Base-by-base conservation (phyloP, 2,797 vertebrate species). In the Tarsius wallacei region DNA sequence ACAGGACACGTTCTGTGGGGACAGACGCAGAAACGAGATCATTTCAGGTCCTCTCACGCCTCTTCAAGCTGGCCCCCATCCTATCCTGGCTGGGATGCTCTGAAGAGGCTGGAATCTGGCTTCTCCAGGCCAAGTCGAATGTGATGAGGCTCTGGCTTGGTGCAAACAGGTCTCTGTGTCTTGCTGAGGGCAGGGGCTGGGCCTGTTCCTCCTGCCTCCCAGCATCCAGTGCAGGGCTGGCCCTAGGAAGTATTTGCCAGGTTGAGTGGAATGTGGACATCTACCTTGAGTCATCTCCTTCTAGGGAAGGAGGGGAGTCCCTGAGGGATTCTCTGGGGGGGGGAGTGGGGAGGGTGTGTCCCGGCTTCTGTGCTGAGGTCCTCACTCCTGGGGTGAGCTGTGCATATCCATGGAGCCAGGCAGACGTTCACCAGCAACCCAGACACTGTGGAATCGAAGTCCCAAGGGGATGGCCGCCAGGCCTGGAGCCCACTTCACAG, bases 131-230 rank as follows among this genome's bases (percentile, higher is more conserved):
- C 0, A 0, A 87, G 24, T 21, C 4, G 36, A 63, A 28, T 2
- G 6, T 22, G 1, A 2, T 16, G n/a, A 70, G 53, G 26, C 33
- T 85, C 64, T 66, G 85, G 82, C 59, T 93, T 94, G 26, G 0
- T 1, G 13, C 9, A 85, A 55, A 17, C 6, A 16, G 1, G 12
- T 26, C 47, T 26, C 51, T 59, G 15, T 59, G 15, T 55, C 64
- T 28, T 0, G 7, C 13, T 3, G 2, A 47, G 53, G 17, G 6
- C 13, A 22, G n/a, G 59, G 0, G 0, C 0, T 1, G 2, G 53
- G 8, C 24, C 51, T 77, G 2, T 33, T 42, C 76, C 36, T 70
- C 21, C 33, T 16, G 66, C 53, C 31, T 9, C 49, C 90, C 19
- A 36, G 74, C n/a, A 49, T 57, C 36, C 8, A 31, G n/a, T 0